Evolutionary conservation across 1,140 invertebrate genomes (phyloP).

Genomic region (Pemphigus obesinymphae): DNA sequence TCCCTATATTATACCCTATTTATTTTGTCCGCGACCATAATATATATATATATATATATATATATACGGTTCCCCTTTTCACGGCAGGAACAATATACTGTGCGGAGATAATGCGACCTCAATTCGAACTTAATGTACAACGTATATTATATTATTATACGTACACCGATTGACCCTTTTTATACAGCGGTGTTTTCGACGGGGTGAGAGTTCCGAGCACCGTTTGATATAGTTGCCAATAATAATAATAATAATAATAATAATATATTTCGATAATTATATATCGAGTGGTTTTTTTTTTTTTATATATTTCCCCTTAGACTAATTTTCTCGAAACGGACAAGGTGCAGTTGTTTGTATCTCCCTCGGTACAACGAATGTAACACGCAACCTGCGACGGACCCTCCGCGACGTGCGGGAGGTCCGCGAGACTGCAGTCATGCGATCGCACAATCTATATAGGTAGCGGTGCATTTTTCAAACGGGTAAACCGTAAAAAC

Average conservation of each 20-base stretch:
- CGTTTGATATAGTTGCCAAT: slow-evolving; percentile 40
- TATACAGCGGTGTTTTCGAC: slow-evolving; percentile 8
- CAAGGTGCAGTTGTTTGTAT: slow-evolving; percentile 37
- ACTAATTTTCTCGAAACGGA: slow-evolving; percentile 31
- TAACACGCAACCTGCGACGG: no score
- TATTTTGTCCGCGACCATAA: neutral
- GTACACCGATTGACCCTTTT: slow-evolving; percentile 35
- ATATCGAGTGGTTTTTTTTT: slow-evolving; percentile 9
- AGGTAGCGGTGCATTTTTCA: no score
- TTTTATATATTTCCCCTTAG: neutral
- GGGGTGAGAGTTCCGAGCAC: slow-evolving; percentile 16
- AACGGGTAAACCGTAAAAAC: no score
- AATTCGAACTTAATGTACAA: slow-evolving; percentile 38
- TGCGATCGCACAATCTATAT: no score
- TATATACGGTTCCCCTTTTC: neutral
- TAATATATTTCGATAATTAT: slow-evolving; percentile 13
- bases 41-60: neutral
- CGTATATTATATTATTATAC: neutral
- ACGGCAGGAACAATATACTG: slow-evolving; percentile 6
- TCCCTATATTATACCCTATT: slow-evolving; percentile 41
- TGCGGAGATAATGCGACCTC: slow-evolving; percentile 28
- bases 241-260: no score
- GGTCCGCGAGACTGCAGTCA: no score
- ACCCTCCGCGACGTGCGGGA: no score
- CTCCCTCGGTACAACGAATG: slow-evolving; percentile 16